Percentiles rank a stretch among this genome's conserved stretches.
phyloP scores from a whole-genome alignment of 2,797 vertebrate species.

The Ceyx erithaca region DNA sequence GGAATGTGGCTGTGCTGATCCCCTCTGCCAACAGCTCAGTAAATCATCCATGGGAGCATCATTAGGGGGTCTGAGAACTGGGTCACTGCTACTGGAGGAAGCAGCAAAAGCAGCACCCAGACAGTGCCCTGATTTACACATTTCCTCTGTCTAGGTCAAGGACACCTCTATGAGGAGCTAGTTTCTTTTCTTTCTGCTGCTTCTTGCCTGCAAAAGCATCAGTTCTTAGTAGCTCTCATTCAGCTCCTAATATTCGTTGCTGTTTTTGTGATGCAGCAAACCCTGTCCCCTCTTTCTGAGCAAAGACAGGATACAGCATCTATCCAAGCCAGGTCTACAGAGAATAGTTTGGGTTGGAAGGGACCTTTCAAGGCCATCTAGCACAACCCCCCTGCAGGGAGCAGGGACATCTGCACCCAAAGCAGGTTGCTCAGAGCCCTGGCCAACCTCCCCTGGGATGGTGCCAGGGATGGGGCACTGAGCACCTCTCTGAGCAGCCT shows the following conservation, averaged over 20 bases:
- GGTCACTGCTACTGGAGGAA: neutral
- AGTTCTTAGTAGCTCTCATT: neutral
- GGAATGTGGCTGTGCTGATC: rapidly evolving
- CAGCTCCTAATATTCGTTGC: neutral
- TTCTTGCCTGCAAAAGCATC: neutral
- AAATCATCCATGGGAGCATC: neutral
- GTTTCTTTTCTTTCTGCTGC: neutral
- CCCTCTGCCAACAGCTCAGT: neutral
- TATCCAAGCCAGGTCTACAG: neutral
- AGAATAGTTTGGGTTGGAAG: neutral
- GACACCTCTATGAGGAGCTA: neutral
- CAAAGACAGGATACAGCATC: neutral
- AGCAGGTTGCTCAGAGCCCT: too few species aligned
- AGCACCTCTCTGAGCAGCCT: too few species aligned
- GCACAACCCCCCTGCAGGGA: neutral
- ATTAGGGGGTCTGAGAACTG: neutral
- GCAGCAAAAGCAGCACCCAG: neutral
- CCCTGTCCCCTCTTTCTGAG: neutral
- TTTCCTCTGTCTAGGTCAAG: neutral
- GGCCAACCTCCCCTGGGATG: too few species aligned
- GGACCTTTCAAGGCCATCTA: neutral
- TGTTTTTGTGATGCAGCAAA: neutral
- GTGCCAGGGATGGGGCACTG: too few species aligned
- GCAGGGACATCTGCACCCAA: neutral
- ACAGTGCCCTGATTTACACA: neutral